A percentile compares a stretch with the other conserved stretches of the same genome.
Evolutionary conservation across 1,140 invertebrate species (phyloP).

Genomic region (Archegozetes longisetosus): DNA sequence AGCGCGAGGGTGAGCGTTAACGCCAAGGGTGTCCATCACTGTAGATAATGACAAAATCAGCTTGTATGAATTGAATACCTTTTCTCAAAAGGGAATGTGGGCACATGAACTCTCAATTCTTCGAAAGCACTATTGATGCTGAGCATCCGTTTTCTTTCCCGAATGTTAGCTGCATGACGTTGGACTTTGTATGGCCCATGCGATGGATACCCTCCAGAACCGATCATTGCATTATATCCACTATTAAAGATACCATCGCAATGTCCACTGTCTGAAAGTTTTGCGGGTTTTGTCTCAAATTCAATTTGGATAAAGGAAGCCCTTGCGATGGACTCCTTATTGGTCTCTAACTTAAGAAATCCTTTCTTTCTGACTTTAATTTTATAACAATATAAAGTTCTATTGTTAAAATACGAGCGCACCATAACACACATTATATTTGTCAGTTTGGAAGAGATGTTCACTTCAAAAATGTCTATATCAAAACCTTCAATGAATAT

Average conservation of each 20-base stretch:
- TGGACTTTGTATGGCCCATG: neutral
- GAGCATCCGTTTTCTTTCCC: constrained; percentile 89
- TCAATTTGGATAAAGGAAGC: neutral
- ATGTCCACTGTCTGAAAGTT: neutral
- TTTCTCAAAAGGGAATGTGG: constrained; percentile 97
- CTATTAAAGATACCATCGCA: neutral
- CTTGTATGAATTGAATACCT: too few species aligned
- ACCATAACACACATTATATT: too few species aligned
- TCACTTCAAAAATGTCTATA: too few species aligned
- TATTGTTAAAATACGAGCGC: too few species aligned
- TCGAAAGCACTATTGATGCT: constrained; percentile 67
- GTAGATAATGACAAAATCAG: too few species aligned
- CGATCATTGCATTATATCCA: neutral
- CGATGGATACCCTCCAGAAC: neutral
- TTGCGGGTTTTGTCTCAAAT: neutral
- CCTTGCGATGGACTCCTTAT: neutral
- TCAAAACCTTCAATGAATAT: too few species aligned
- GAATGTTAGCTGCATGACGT: constrained; percentile 53
- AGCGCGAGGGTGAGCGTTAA: too few species aligned
- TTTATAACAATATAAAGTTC: too few species aligned
- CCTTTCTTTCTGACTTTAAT: too few species aligned
- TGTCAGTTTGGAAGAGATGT: too few species aligned
- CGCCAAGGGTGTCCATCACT: too few species aligned
- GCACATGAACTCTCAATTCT: constrained; percentile 80
- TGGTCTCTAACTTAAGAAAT: neutral